Evolutionary conservation across 2,797 vertebrate species (phyloP).

Genomic region (Alcedo quadribrachys): DNA sequence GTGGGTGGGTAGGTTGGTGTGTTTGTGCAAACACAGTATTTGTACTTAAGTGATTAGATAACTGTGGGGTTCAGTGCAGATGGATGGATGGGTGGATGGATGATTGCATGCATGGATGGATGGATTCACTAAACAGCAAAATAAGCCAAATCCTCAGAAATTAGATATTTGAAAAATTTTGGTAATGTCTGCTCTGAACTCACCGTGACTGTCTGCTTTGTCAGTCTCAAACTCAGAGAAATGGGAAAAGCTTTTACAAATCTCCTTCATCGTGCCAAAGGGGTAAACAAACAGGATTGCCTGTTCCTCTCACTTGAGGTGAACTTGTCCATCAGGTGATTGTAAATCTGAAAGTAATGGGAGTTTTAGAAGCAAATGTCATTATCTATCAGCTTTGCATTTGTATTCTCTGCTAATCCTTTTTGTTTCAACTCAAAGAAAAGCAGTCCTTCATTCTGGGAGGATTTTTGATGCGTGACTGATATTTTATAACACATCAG

Average conservation of each 20-base stretch:
- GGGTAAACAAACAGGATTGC: not conserved
- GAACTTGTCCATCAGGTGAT: conserved; percentile 29
- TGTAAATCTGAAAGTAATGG: not conserved
- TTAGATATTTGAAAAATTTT: not conserved
- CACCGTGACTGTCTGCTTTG: not conserved
- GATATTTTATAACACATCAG: conserved; percentile 47
- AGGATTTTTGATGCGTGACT: not conserved
- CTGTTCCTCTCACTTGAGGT: not conserved
- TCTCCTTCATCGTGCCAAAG: not conserved
- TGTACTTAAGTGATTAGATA: not conserved
- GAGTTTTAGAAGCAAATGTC: conserved; percentile 19
- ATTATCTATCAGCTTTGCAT: conserved; percentile 39
- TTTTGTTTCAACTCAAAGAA: conserved; percentile 60
- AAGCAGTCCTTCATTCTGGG: conserved; percentile 12
- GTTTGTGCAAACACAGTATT: not conserved
- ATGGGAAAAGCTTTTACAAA: conserved; percentile 5
- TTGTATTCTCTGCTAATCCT: conserved; percentile 53
- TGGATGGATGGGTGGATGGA: not conserved
- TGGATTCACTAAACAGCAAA: not conserved
- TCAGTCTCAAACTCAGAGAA: not conserved
- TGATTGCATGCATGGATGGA: not conserved
- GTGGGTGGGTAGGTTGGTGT: not conserved
- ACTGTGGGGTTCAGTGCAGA: accelerated
- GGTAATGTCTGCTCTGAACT: not conserved
- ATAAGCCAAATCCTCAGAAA: conserved; percentile 13